A percentile compares a stretch with the other conserved stretches of the same genome.
Conservation (phyloP, 2,797 vertebrate species). For the Trachurus trachurus region DNA sequence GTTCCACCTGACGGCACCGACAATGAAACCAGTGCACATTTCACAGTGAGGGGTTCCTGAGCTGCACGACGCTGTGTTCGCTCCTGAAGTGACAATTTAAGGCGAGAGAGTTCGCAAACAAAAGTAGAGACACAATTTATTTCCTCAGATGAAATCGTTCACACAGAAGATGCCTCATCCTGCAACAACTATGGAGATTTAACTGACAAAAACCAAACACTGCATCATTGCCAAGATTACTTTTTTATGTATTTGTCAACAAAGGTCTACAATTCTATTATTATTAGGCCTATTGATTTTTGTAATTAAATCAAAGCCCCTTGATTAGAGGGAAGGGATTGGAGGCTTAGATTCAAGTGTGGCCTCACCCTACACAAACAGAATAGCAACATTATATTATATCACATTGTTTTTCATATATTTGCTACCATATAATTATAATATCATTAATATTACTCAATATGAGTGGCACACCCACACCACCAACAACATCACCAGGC, state of each 20-base stretch:
- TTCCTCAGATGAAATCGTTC: not conserved
- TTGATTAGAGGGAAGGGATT: no score
- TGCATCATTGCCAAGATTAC: not conserved
- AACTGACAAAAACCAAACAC: not conserved
- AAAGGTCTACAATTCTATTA: no score
- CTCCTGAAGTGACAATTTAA: slow-evolving; percentile 1
- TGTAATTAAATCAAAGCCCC: no score
- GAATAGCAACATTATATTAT: no score
- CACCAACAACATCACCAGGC: no score
- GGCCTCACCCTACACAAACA: no score
- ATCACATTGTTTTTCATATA: no score
- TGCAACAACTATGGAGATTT: not conserved
- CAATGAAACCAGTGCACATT: not conserved
- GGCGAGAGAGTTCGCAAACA: not conserved
- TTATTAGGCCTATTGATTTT: not conserved
- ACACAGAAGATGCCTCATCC: not conserved
- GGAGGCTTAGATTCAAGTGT: no score
- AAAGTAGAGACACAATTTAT: not conserved
- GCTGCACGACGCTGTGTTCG: not conserved
- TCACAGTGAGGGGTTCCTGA: not conserved
- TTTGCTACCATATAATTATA: no score
- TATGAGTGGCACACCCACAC: no score
- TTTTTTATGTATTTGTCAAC: not conserved
- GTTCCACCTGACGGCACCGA: not conserved
- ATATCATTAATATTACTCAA: no score